Base-by-base conservation (phyloP, 2,888 invertebrate genomes). In the Stenichneumon culpator region DNA sequence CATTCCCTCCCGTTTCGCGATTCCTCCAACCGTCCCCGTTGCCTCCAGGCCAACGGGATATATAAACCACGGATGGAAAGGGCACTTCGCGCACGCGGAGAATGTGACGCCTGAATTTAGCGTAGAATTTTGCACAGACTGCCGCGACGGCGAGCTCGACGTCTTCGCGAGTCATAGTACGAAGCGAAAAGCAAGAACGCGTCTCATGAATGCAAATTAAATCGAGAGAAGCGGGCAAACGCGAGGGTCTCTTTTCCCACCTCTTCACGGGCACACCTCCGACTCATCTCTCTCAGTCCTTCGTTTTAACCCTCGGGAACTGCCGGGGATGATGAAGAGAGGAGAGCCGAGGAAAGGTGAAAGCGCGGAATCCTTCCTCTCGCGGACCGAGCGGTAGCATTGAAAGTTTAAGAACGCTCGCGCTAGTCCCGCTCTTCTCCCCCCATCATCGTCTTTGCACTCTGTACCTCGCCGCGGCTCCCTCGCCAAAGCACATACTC, bases 161-260 rank as follows among this genome's bases (percentile, higher is more conserved):
- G 69, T 57, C 32, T 22, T 44, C 28, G 44, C 28, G 54, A 79
- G 83, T 84, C 85, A 86, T 84, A 88, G 68, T 88, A 39, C 25
- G 73, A 72, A 82, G 72, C 74, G 77, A 83, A 82, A 79, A 82
- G 75, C 84, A 19, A 74, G 84, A 82, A 70, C 81, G 74, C 63
- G 89, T 89, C 92, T 93, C 93, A 93, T 93, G 93, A 93, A 93
- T 93, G 93, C 91, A 93, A 93, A 93, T 93, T 92, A 93, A 93
- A 93, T 92, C 89, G 90, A 44, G 82, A 57, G 57, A 72, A 85
- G 82, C 85, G 70, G 16, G 63, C 63, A 63, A 63, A 63, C 63
- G 32, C 47, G 70, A 69, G 28, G 63, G 75, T 82, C 88, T 78
- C 82, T 85, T 87, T 78, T 70, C 84, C 32, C 44, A 25, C 70